These are phyloP conservation scores for Nomada ferruginata DNA, from an alignment of 2,888 invertebrate genomes.

Conservation along the genomic window DNA sequence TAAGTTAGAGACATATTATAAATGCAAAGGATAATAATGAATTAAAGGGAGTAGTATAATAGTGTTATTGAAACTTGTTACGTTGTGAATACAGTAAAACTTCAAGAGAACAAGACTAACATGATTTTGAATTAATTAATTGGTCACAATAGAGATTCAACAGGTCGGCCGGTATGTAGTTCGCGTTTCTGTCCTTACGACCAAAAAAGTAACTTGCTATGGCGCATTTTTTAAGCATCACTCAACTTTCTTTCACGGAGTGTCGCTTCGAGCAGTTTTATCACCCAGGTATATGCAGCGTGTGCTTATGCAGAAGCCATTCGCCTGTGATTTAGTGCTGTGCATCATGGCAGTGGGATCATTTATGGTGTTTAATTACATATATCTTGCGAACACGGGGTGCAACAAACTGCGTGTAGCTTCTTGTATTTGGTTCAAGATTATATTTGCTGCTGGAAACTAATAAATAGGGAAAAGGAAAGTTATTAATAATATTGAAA, in stretches of 20 bases:
- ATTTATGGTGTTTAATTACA: conserved; percentile 40
- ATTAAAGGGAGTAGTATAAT: too few species aligned
- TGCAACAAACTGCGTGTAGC: not conserved
- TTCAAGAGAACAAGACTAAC: conserved; percentile 28
- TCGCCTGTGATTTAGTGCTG: conserved; percentile 28
- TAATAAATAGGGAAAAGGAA: not conserved
- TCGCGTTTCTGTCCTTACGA: not conserved
- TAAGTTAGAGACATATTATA: not conserved
- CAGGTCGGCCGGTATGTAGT: conserved; percentile 55
- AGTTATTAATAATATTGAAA: not conserved
- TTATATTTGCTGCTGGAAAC: not conserved
- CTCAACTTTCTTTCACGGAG: conserved; percentile 27
- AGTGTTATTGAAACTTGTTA: conserved; percentile 28
- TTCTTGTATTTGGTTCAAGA: not conserved
- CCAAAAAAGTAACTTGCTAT: conserved; percentile 27
- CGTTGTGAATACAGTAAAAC: conserved; percentile 32
- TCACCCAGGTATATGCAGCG: not conserved
- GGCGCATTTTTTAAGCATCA: conserved; percentile 18
- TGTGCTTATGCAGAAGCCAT: conserved; percentile 23
- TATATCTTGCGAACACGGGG: conserved; percentile 22
- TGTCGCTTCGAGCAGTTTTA: conserved; percentile 26
- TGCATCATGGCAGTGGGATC: conserved; percentile 11
- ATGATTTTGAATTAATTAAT: conserved; percentile 69
- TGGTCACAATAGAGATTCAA: conserved; percentile 54
- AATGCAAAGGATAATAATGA: too few species aligned